Conservation (phyloP, 92 coral and sea anemone genomes). For the Galaxea fascicularis region DNA sequence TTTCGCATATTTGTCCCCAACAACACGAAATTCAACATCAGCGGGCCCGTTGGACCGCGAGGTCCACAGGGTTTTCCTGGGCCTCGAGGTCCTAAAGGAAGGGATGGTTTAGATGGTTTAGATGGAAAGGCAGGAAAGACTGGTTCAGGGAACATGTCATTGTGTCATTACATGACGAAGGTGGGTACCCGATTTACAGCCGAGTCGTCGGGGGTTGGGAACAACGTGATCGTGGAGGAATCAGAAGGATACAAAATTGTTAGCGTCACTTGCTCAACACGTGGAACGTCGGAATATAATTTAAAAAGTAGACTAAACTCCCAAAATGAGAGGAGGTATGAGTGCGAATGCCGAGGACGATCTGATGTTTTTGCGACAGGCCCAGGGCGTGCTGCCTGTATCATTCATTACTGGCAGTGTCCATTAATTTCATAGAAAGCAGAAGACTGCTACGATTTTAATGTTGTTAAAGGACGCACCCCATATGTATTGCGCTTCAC, state of each 20-base stretch:
- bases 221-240: conserved; percentile 51
- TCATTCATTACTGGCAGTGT: conserved; percentile 83
- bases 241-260: conserved; percentile 46
- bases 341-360: conserved; percentile 69
- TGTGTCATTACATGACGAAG: conserved; percentile 39
- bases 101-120: conserved; percentile 38
- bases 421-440: conserved; percentile 52
- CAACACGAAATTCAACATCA: conserved; percentile 47
- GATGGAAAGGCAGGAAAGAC: conserved; percentile 56
- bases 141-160: conserved; percentile 63
- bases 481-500: neutral
- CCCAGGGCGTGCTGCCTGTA: conserved; percentile 40
- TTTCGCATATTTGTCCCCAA: neutral
- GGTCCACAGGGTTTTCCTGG: conserved; percentile 72
- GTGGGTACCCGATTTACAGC: conserved; percentile 47
- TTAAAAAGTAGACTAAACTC: conserved; percentile 22
- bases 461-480: neutral
- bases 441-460: conserved; percentile 3
- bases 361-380: conserved; percentile 30
- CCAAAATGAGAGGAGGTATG: conserved; percentile 32
- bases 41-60: conserved; percentile 53
- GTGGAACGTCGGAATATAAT: conserved; percentile 77
- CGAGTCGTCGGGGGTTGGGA: neutral
- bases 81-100: conserved; percentile 59
- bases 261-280: conserved; percentile 69